Base-by-base conservation (phyloP, 2,888 invertebrate species). In the Uloborus plumipes region DNA sequence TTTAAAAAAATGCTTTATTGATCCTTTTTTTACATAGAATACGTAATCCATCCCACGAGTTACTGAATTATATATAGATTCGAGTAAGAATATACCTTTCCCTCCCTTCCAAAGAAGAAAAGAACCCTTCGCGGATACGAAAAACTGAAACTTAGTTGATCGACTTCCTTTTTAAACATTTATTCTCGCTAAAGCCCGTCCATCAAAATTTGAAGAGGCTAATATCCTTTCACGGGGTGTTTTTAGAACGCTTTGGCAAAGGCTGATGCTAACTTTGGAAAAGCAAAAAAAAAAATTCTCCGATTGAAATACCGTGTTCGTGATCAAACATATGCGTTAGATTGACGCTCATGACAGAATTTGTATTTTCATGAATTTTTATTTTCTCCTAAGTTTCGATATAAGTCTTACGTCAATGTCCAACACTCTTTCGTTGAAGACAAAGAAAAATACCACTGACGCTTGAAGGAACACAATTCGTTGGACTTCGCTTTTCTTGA, bases 161-260 rank as follows among this genome's bases (percentile, higher is more conserved):
- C 20, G 55, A 55, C 55, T 26, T 62, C 53, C 73, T 73, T 39
- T 31, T 53, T 22, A 39, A 73, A 55, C 62, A 73, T 73, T 64
- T 50, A 73, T 73, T 73, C 51, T 55, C 64, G 53, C 64, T 73
- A 53, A 73, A 51, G 39, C 39, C 65, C 74, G 74, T 74, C 74
- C 65, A 51, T 74, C 75, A 75, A 75, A 75, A 67, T 75, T 67
- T 75, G 67, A 75, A 75, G 67, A 75, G 59, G 75, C 75, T 75
- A 75, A 75, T 75, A 75, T 75, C 75, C 75, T 75, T 75, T 75
- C 75, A 61, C 51, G 39, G 47, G 67, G 61, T 67, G 75, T 67
- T 75, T 75, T 75, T 67, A 75, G 75, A 75, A 58, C 75, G 67
- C 75, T 67, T 74, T 39, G 58, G 67, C 26, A 61, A 59, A 50